A percentile compares a stretch with the other conserved stretches of the same genome.
phyloP scores from a whole-genome alignment of 2,888 invertebrate species.

The Polyommatus iphigenia region DNA sequence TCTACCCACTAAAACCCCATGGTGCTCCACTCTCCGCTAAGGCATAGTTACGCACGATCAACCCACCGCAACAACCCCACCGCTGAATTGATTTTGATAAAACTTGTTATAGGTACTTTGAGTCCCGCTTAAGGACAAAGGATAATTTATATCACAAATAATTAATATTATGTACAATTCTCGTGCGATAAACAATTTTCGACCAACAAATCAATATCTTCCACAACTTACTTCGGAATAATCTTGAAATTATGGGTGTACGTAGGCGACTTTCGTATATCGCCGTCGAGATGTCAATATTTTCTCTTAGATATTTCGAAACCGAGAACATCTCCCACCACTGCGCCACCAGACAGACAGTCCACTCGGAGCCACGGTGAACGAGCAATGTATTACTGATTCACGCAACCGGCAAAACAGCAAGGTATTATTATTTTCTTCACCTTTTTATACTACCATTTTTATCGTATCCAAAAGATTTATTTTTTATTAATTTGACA shows the following conservation, averaged over 20 bases:
- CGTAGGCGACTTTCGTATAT: neutral
- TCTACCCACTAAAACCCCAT: too few species aligned
- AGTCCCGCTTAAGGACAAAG: neutral
- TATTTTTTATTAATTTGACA: too few species aligned
- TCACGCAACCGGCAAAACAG: neutral
- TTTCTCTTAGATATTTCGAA: constrained; percentile 17
- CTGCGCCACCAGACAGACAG: neutral
- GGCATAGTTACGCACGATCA: too few species aligned
- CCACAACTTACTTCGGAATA: neutral
- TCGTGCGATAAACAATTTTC: neutral
- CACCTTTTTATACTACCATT: neutral
- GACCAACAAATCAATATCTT: neutral
- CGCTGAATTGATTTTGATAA: too few species aligned
- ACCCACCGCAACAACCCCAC: too few species aligned
- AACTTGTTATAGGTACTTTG: too few species aligned
- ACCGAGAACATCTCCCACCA: constrained; percentile 4
- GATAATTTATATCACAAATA: neutral
- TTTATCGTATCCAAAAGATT: neutral
- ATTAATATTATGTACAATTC: neutral
- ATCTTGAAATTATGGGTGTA: neutral
- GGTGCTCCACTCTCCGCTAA: too few species aligned
- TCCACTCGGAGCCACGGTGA: neutral
- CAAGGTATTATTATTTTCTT: neutral
- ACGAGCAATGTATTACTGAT: neutral
- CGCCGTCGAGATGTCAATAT: neutral